Evolutionary conservation across 2,113 vertebrate species (phyloP).

Genomic region (Rhipidura dahli): DNA sequence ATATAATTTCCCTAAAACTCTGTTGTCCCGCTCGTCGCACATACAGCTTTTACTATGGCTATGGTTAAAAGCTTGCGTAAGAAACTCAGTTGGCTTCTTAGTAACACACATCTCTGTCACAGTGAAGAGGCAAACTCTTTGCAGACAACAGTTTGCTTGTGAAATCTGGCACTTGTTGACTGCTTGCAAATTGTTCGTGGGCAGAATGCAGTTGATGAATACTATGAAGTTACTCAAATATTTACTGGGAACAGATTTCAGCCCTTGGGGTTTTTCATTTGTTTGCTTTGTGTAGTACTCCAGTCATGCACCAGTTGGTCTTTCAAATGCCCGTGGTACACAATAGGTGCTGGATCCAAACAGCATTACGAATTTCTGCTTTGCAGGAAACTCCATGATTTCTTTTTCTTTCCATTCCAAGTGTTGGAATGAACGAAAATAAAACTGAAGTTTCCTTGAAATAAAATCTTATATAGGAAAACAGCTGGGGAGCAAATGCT

Average conservation of each 20-base stretch:
- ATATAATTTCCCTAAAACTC: background rate
- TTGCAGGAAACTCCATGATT: background rate
- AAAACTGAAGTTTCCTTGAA: background rate
- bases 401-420: background rate
- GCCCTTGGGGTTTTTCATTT: background rate
- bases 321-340: background rate
- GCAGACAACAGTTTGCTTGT: background rate
- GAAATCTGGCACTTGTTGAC: background rate
- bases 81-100: background rate
- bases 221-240: conserved; percentile 43
- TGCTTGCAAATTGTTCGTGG: background rate
- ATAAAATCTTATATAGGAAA: background rate
- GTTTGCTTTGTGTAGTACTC: background rate
- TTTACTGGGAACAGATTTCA: conserved; percentile 50
- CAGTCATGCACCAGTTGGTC: background rate
- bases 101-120: background rate
- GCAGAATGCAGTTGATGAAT: background rate
- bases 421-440: background rate
- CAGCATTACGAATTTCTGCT: background rate
- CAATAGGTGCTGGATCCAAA: background rate
- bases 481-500: background rate
- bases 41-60: background rate
- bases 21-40: background rate
- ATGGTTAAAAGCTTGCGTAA: background rate
- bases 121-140: background rate